These are phyloP conservation scores for Phyto melanocephala DNA, from an alignment of 2,888 invertebrate genomes.

Conservation along the genomic window DNA sequence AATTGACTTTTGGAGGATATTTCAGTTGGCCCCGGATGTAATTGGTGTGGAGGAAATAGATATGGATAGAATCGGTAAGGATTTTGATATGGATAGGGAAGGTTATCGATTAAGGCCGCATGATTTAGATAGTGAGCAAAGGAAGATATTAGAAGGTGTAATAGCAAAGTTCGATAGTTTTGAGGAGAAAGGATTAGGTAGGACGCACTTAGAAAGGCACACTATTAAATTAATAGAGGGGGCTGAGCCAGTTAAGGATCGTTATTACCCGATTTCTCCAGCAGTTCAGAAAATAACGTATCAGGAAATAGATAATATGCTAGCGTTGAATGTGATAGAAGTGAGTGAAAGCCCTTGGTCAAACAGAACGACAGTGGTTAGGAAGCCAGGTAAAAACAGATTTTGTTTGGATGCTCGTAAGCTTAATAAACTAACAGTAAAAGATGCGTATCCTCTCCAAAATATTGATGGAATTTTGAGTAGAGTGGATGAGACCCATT, in stretches of 20 bases:
- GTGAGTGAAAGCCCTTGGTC: slow-evolving; percentile 68
- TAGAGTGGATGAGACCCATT: slow-evolving; percentile 65
- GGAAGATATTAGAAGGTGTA: neutral
- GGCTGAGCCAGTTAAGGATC: slow-evolving; percentile 52
- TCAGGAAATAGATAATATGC: slow-evolving; percentile 69
- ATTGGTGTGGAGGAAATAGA: neutral
- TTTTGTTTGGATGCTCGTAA: slow-evolving; percentile 54
- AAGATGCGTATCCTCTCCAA: slow-evolving; percentile 8
- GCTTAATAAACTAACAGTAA: slow-evolving; percentile 1
- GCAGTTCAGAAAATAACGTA: neutral
- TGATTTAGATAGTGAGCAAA: neutral
- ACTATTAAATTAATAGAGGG: slow-evolving; percentile 49
- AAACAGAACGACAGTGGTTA: slow-evolving; percentile 29
- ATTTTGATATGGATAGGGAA: neutral
- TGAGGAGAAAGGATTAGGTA: slow-evolving; percentile 20
- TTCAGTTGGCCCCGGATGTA: neutral
- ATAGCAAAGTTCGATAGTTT: neutral
- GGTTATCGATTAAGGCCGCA: neutral
- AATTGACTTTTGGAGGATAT: no score
- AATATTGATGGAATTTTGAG: slow-evolving; percentile 55
- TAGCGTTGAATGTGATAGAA: slow-evolving; percentile 69
- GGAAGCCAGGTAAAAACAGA: slow-evolving; percentile 51
- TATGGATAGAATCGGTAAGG: neutral
- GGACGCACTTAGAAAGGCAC: slow-evolving; percentile 19
- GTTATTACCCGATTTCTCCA: neutral